Percentiles rank a stretch among this genome's conserved stretches.
These are phyloP conservation scores for Malurus melanocephalus DNA, from an alignment of 2,113 vertebrate genomes.

Conservation along the genomic window DNA sequence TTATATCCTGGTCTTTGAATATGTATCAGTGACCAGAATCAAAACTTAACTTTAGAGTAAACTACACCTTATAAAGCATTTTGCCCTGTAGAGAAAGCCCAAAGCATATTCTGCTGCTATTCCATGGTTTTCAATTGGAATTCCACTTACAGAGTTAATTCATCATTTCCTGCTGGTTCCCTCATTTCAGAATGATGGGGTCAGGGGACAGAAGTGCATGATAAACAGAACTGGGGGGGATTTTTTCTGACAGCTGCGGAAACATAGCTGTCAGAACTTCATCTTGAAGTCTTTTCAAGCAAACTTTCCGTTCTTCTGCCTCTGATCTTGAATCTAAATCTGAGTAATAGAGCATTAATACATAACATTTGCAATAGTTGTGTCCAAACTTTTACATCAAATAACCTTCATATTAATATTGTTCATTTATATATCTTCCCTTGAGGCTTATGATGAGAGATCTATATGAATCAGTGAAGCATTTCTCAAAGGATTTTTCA, in stretches of 20 bases:
- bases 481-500: neutral
- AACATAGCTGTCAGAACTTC: too few species aligned
- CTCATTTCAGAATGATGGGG: neutral
- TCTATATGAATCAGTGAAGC: neutral
- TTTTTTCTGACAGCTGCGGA: neutral
- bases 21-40: neutral
- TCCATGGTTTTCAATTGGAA: neutral
- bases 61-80: neutral
- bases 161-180: neutral
- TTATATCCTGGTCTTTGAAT: neutral
- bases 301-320: neutral
- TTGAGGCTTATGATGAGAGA: neutral
- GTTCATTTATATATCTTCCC: neutral
- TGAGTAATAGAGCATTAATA: neutral
- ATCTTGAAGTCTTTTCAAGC: neutral
- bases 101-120: neutral
- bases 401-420: neutral
- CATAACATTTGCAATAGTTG: neutral
- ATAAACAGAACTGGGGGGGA: neutral
- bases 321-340: neutral
- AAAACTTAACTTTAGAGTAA: neutral
- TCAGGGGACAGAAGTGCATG: fast-evolving
- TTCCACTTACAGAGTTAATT: neutral
- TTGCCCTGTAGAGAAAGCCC: neutral
- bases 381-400: neutral